Base-by-base conservation (phyloP, 1,140 invertebrate species). In the Neotoxoptera formosana region DNA sequence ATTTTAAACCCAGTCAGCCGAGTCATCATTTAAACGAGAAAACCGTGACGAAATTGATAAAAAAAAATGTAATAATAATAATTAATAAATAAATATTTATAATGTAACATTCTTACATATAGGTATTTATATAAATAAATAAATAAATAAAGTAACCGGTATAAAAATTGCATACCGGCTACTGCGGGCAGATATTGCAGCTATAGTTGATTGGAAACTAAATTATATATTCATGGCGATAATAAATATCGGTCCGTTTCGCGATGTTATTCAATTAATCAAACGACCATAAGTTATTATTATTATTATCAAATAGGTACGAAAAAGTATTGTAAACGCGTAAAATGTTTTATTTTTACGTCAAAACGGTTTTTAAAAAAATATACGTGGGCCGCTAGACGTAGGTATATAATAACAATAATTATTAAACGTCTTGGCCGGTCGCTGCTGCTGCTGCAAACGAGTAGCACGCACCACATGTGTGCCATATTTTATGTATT, bases 231-330 rank as follows among this genome's bases (percentile, higher is more conserved):
- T 36, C 48, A 2, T 8, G 87, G 23, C 3, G 6, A 53, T 36
- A 53, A 89, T 53, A 89, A 89, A 89, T 56, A 89, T 53, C 48
- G 48, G 23, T 89, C 48, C 34, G 45, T 88, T 88, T 48, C 17
- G 20, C 47, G 86, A 51, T 34, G 30, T 88, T 88, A 51, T 48
- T 88, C 47, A 48, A 89, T 89, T 89, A 89, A 89, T 89, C 51
- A 89, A 89, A 56, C 51, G 51, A 25, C 9, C 9, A 36, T 56
- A n/a, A n/a, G n/a, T n/a, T n/a, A n/a, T n/a, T n/a, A n/a, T n/a
- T n/a, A 41, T 41, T 41, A 41, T 41, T 41, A 76, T 76, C 4
- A 76, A 17, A n/a, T 89, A 83, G 34, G 1, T 36, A 56, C 45
- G 51, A 36, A 9, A n/a, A 89, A 36, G 8, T 41, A 56, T 89